phyloP scores from a whole-genome alignment of 2,888 invertebrate species.

The Agonopterix arenella region DNA sequence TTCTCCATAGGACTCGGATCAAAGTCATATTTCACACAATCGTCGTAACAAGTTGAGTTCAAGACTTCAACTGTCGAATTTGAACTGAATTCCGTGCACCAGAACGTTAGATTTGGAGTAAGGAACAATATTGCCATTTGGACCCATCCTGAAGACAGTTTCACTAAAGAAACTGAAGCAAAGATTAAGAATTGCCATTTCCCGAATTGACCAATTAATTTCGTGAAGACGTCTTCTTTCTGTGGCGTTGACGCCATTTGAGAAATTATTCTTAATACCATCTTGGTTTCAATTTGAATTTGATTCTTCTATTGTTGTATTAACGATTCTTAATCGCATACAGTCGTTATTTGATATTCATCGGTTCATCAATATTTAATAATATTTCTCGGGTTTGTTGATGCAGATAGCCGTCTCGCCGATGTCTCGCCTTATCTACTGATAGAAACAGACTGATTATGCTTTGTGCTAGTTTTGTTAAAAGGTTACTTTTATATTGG shows the following conservation, averaged over 20 bases:
- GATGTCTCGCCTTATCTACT: too few species aligned
- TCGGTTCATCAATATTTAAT: too few species aligned
- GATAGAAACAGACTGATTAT: too few species aligned
- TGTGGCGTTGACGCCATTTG: constrained; percentile 17
- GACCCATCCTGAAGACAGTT: constrained; percentile 87
- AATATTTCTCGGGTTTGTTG: too few species aligned
- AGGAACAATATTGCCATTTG: constrained; percentile 85
- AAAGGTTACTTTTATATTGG: too few species aligned
- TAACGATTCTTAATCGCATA: too few species aligned
- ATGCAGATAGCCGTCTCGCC: too few species aligned
- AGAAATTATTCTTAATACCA: constrained; percentile 35
- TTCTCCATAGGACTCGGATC: constrained; percentile 80
- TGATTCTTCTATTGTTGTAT: too few species aligned
- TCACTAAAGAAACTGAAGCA: constrained; percentile 79
- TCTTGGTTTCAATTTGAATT: constrained; percentile 18
- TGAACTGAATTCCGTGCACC: constrained; percentile 55
- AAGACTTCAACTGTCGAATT: constrained; percentile 35
- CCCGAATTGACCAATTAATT: constrained; percentile 72
- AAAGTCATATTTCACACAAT: constrained; percentile 75
- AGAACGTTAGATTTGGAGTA: constrained; percentile 78
- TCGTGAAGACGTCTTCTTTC: constrained; percentile 50
- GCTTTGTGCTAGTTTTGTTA: too few species aligned
- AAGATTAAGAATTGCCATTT: constrained; percentile 83
- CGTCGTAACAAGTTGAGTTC: constrained; percentile 65
- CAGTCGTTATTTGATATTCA: too few species aligned